Conservation (phyloP, 2,113 vertebrate species). For the Equus przewalskii region DNA sequence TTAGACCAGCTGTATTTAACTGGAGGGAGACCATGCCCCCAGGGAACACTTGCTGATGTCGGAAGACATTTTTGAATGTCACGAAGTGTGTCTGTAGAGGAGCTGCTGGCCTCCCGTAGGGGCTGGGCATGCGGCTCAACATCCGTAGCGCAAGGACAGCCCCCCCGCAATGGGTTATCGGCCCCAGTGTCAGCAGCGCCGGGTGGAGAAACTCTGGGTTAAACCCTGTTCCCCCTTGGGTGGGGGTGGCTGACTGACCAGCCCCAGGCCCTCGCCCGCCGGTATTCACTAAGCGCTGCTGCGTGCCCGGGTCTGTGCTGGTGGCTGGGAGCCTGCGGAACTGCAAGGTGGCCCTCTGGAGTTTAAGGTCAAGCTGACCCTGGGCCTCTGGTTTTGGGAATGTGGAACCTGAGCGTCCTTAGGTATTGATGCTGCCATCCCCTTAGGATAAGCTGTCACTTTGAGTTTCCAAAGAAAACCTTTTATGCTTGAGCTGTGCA, state of each 20-base stretch:
- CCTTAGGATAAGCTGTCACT: neutral
- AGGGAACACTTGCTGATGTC: neutral
- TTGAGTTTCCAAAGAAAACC: neutral
- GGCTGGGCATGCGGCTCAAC: neutral
- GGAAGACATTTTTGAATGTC: neutral
- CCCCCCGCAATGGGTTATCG: neutral
- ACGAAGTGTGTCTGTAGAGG: neutral
- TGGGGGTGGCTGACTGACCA: too few species aligned
- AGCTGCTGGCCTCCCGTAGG: fast-evolving
- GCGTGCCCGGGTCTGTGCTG: neutral
- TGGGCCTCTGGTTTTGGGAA: neutral
- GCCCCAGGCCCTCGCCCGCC: neutral
- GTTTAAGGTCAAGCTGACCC: neutral
- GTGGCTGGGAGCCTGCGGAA: neutral
- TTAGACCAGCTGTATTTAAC: neutral
- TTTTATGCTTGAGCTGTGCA: neutral
- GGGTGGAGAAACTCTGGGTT: neutral
- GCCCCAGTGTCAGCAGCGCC: neutral
- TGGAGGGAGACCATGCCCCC: neutral
- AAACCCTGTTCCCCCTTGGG: neutral
- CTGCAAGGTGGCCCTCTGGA: neutral
- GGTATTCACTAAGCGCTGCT: neutral
- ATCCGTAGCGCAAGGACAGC: neutral
- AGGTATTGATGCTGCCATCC: neutral
- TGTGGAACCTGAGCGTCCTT: neutral